phyloP scores from a whole-genome alignment of 2,113 vertebrate species.

The Paraplagusia blochii region DNA sequence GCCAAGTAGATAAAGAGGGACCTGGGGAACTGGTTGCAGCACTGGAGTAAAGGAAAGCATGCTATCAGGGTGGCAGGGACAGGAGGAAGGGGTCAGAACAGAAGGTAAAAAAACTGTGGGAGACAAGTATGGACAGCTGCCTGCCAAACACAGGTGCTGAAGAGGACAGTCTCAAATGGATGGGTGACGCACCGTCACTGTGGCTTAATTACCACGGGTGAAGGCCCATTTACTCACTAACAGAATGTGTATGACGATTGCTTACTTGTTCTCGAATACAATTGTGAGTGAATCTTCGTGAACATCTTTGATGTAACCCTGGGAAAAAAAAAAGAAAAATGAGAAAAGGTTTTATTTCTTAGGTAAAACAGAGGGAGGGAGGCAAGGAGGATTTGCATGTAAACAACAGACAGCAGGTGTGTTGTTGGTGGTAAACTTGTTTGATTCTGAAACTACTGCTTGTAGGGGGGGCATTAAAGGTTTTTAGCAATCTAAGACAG shows the following conservation, averaged over 20 bases:
- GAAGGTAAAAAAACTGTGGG: constrained; percentile 34
- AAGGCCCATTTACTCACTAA: neutral
- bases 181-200: constrained; percentile 1
- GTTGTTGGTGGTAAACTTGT: neutral
- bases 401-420: constrained; percentile 33
- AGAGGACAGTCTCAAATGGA: constrained; percentile 25
- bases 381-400: constrained; percentile 10
- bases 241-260: neutral
- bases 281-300: constrained; percentile 92
- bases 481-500: constrained; percentile 34
- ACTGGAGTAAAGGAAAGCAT: constrained; percentile 25
- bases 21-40: constrained; percentile 24
- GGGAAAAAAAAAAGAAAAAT: constrained; percentile 39
- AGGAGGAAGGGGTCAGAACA: constrained; percentile 6
- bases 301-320: constrained; percentile 92
- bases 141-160: constrained; percentile 58
- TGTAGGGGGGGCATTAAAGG: constrained; percentile 18
- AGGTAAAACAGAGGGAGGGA: constrained; percentile 4
- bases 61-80: constrained; percentile 24
- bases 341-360: neutral
- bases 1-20: constrained; percentile 63
- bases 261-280: constrained; percentile 95
- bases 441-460: constrained; percentile 22
- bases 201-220: constrained; percentile 7
- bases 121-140: constrained; percentile 61